These are phyloP conservation scores for Sylvicapra grimmia DNA, from an alignment of 2,113 vertebrate genomes.

Conservation along the genomic window DNA sequence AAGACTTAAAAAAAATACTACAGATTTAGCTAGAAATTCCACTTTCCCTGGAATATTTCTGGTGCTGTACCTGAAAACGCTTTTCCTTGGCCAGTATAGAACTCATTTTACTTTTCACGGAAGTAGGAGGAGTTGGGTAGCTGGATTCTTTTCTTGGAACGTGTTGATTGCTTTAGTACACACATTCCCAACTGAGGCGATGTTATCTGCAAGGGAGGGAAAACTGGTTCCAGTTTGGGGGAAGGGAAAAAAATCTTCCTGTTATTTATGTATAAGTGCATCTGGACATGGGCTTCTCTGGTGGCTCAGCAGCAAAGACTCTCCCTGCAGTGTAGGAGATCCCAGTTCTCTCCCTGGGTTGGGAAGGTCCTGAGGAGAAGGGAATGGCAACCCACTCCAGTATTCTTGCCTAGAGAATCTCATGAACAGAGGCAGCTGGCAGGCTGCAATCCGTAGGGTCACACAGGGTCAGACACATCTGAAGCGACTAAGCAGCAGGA, in stretches of 20 bases:
- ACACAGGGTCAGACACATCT: neutral
- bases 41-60: neutral
- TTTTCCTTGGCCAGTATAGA: neutral
- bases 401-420: neutral
- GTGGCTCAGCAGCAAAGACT: neutral
- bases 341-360: neutral
- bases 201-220: neutral
- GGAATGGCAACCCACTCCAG: neutral
- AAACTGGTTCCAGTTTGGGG: neutral
- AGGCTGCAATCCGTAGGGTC: neutral
- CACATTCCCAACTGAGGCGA: neutral
- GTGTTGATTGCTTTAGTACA: neutral
- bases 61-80: neutral
- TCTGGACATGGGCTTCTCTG: neutral
- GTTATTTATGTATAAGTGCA: neutral
- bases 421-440: neutral
- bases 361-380: neutral
- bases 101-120: neutral
- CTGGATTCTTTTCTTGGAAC: neutral
- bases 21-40: neutral
- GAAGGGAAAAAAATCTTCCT: neutral
- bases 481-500: neutral
- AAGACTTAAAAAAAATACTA: neutral
- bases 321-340: neutral
- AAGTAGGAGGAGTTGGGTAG: neutral